These are phyloP conservation scores for Cataglyphis cursor DNA, from an alignment of 2,888 invertebrate species.

Conservation along the genomic window DNA sequence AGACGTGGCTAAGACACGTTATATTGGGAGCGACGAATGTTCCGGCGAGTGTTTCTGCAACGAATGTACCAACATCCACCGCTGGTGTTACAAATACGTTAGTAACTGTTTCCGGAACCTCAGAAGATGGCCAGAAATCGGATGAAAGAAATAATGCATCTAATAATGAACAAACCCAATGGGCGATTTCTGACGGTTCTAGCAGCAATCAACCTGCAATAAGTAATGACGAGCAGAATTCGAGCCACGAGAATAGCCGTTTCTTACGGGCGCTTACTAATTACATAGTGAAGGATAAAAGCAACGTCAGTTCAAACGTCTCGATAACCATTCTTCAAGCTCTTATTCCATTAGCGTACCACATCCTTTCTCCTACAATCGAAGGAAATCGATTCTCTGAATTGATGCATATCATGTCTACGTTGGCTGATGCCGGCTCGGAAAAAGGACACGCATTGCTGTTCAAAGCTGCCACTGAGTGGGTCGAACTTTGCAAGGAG, in stretches of 20 bases:
- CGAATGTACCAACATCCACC: slow-evolving; percentile 88
- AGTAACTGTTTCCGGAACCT: slow-evolving; percentile 67
- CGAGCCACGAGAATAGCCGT: slow-evolving; percentile 90
- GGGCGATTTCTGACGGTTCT: slow-evolving; percentile 79
- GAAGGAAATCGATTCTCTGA: slow-evolving; percentile 93
- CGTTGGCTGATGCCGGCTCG: slow-evolving; percentile 94
- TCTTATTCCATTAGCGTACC: slow-evolving; percentile 91
- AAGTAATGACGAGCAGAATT: slow-evolving; percentile 86
- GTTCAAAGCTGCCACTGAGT: slow-evolving; percentile 93
- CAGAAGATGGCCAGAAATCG: slow-evolving; percentile 77
- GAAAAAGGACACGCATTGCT: slow-evolving; percentile 93
- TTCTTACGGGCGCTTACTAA: slow-evolving; percentile 91
- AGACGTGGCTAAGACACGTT: slow-evolving; percentile 90
- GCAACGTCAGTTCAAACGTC: slow-evolving; percentile 89
- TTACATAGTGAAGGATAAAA: slow-evolving; percentile 91
- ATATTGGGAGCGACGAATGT: slow-evolving; percentile 88
- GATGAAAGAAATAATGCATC: slow-evolving; percentile 78
- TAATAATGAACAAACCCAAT: slow-evolving; percentile 78
- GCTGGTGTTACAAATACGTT: slow-evolving; percentile 84
- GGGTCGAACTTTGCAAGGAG: slow-evolving; percentile 92
- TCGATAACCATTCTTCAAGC: slow-evolving; percentile 91
- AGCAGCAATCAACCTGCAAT: slow-evolving; percentile 74
- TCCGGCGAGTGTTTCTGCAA: slow-evolving; percentile 86
- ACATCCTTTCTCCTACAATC: slow-evolving; percentile 89
- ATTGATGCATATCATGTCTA: slow-evolving; percentile 93